phyloP scores from a whole-genome alignment of 2,888 invertebrate genomes.

The Tetragonula carbonaria region DNA sequence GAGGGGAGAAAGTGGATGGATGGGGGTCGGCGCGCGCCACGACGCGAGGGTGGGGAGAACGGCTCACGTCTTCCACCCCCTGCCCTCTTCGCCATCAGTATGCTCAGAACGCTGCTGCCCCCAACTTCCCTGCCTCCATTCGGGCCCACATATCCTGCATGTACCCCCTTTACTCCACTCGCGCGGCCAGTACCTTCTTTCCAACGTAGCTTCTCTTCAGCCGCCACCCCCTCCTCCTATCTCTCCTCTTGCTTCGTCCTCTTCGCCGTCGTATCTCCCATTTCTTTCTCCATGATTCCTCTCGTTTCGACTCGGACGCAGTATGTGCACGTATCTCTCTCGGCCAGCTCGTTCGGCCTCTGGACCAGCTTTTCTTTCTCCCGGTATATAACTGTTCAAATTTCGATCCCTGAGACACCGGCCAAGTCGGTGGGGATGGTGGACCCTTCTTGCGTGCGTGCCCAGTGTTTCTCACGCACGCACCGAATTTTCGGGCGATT shows the following conservation, averaged over 20 bases:
- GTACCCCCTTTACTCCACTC: slow-evolving; percentile 49
- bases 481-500: slow-evolving; percentile 19
- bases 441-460: slow-evolving; percentile 73
- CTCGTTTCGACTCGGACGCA: slow-evolving; percentile 34
- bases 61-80: slow-evolving; percentile 81
- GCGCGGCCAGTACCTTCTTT: slow-evolving; percentile 45
- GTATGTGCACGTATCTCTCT: slow-evolving; percentile 38
- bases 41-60: slow-evolving; percentile 77
- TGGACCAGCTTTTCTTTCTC: slow-evolving; percentile 79
- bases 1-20: slow-evolving; percentile 55
- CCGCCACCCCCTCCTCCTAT: slow-evolving; percentile 57
- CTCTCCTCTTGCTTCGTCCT: slow-evolving; percentile 35
- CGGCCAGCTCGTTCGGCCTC: slow-evolving; percentile 58
- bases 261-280: slow-evolving; percentile 32
- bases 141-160: slow-evolving; percentile 57
- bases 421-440: slow-evolving; percentile 71
- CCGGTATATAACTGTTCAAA: slow-evolving; percentile 81
- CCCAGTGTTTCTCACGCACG: slow-evolving; percentile 78
- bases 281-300: slow-evolving; percentile 17
- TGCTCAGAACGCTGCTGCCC: slow-evolving; percentile 53
- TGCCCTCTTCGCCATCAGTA: slow-evolving; percentile 62
- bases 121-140: slow-evolving; percentile 59
- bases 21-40: slow-evolving; percentile 82
- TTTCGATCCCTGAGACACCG: slow-evolving; percentile 76
- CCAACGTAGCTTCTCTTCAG: slow-evolving; percentile 62